A percentile compares a stretch with the other conserved stretches of the same genome.
Conservation (phyloP, 2,113 vertebrate species). For the Tyto alba region DNA sequence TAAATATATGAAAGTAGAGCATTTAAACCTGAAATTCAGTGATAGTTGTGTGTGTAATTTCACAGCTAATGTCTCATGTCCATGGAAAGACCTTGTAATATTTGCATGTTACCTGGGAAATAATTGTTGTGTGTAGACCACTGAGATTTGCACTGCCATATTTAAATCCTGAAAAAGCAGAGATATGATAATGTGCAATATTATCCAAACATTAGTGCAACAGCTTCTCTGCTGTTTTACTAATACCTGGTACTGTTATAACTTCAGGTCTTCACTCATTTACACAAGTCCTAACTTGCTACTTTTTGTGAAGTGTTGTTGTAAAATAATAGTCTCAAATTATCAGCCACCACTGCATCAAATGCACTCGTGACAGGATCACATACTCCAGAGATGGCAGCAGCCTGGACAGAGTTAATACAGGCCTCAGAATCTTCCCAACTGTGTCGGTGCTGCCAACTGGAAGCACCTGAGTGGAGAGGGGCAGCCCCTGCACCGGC, state of each 20-base stretch:
- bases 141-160: not conserved
- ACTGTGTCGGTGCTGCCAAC: not conserved
- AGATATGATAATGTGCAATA: not conserved
- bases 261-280: not conserved
- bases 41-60: not conserved
- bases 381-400: not conserved
- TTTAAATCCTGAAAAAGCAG: not conserved
- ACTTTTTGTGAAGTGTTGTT: not conserved
- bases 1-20: not conserved
- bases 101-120: not conserved
- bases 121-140: not conserved
- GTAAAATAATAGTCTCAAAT: not conserved
- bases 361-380: not conserved
- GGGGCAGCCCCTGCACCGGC: not conserved
- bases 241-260: not conserved
- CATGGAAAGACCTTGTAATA: not conserved
- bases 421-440: not conserved
- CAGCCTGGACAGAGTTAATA: not conserved
- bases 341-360: not conserved
- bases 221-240: not conserved
- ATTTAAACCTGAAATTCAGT: not conserved
- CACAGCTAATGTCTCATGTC: not conserved
- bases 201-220: not conserved
- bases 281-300: not conserved
- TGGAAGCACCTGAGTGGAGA: not conserved